Base-by-base conservation (phyloP, 2,888 invertebrate genomes). In the Thyatira batis region DNA sequence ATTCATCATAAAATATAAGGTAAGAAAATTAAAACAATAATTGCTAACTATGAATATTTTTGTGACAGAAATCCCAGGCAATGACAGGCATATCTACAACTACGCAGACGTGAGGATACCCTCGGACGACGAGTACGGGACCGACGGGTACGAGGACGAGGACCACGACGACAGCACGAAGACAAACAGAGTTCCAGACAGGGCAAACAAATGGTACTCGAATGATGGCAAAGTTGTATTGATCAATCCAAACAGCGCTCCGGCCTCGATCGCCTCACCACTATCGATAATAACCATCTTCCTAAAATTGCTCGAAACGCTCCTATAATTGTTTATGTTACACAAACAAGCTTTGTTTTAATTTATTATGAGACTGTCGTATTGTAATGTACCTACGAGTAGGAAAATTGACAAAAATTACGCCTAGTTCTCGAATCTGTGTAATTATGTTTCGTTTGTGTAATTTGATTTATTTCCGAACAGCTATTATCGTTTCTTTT, bases 201-300 rank as follows among this genome's bases (percentile, higher is more conserved):
- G 89, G 17, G 92, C 92, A 3, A 92, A 92, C 71, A 92, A 92
- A 78, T 92, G 92, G 92, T 90, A 91, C 69, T 84, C 91, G 1
- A 92, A 85, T 54, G 90, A 89, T 50, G 89, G 88, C 10, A 90
- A 90, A 76, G 67, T 82, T 23, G 65, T 80, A 43, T 75, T 81
- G 33, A 71, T 77, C 9, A 78, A 74, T 51, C 64, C 80, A 5
- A 85, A 80, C 50, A 67, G 67, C 11, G 82, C 39, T 39, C 17
- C 80, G 23, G 59, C 71, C 1, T 63, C 69, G 17, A 54, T 60
- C 20, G 49, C 67, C 43, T 60, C 71, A 33, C 60, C 64, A 20
- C 55, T 73, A 52, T 72, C 71, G 49, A 69, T 75, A 56, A 65
- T 72, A 53, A 76, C 79, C 65, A 73, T 82, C 61, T 67, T 85